Conservation (phyloP, 2,888 invertebrate genomes). For the Xestia sexstrigata region DNA sequence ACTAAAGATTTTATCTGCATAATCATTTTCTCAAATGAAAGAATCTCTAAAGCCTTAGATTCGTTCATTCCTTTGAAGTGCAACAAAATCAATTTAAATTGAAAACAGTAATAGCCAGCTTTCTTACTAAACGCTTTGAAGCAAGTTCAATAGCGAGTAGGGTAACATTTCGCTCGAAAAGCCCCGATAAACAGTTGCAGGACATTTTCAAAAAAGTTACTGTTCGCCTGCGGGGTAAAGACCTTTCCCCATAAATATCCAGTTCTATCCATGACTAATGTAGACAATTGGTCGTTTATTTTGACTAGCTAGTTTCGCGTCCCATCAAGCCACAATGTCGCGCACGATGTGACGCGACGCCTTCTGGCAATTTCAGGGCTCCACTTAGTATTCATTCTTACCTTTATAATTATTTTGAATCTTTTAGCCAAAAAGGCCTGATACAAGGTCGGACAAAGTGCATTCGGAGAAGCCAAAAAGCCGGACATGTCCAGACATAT, state of each 20-base stretch:
- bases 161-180: neutral
- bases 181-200: no score
- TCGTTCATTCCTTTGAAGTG: conserved; percentile 33
- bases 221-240: no score
- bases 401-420: neutral
- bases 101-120: conserved; percentile 20
- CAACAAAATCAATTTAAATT: conserved; percentile 40
- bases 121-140: conserved; percentile 33
- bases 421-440: neutral
- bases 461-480: neutral
- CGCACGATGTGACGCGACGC: no score
- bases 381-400: neutral
- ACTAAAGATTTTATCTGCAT: neutral
- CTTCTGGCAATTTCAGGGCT: neutral
- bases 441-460: neutral
- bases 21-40: neutral
- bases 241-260: no score
- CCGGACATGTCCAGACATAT: neutral
- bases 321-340: neutral
- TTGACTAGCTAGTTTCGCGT: no score
- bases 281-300: no score
- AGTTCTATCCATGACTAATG: no score
- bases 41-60: neutral
- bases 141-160: conserved; percentile 24
- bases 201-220: no score